These are phyloP conservation scores for Sphecodes monilicornis DNA, from an alignment of 2,888 invertebrate species.

Conservation along the genomic window DNA sequence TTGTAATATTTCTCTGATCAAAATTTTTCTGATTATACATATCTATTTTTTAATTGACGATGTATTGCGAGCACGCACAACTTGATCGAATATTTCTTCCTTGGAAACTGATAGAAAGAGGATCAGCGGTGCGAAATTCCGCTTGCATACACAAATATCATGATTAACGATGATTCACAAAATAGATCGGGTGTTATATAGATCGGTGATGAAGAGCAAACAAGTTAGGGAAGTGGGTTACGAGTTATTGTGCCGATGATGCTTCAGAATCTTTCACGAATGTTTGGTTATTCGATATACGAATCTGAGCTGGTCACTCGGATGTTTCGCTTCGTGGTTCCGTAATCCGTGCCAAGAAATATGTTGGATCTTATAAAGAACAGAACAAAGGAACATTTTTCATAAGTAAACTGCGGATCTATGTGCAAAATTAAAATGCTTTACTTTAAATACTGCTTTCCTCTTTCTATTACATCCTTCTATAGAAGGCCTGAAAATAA, in stretches of 20 bases:
- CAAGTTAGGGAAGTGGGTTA: constrained; percentile 53
- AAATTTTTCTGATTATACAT: no score
- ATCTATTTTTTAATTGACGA: no score
- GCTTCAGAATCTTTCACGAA: constrained; percentile 48
- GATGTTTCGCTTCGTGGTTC: constrained; percentile 48
- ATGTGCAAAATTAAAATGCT: no score
- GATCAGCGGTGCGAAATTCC: background rate
- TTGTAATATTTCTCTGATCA: no score
- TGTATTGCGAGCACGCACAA: background rate
- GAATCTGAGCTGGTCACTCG: constrained; percentile 38
- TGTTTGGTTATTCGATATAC: constrained; percentile 64
- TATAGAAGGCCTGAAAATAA: no score
- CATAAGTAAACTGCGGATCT: background rate
- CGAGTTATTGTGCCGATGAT: constrained; percentile 45
- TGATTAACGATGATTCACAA: constrained; percentile 1
- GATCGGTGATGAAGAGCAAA: constrained; percentile 10
- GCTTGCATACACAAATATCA: background rate
- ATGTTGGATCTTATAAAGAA: background rate
- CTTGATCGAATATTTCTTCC: background rate
- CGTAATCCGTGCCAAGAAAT: constrained; percentile 64
- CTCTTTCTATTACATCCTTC: no score
- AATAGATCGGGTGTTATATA: background rate
- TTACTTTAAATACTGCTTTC: no score
- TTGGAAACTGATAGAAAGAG: background rate
- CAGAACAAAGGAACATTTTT: background rate